Evolutionary conservation across 2,888 invertebrate species (phyloP), one percentile per base, ranked within the genome.

Genomic region (Diaperis boleti): DNA sequence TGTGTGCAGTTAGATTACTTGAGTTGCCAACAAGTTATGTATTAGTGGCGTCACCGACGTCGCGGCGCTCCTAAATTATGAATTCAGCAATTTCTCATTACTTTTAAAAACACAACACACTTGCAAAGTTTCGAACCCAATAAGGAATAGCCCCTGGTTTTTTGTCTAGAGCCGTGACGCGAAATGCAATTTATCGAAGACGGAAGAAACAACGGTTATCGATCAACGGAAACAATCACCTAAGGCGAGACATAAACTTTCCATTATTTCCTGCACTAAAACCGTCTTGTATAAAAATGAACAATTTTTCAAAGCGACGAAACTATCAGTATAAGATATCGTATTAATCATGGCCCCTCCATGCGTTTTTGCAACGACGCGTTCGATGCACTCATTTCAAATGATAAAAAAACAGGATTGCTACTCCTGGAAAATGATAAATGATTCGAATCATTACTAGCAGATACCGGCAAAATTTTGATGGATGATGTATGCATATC

Each of bases 361-460:
- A 15, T 1, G 42, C n/a, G 13, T 59, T 59, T 64, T 49, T 54
- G 50, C 62, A 41, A 20, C 33, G 41, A 52, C 22, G 55, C 63
- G 63, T 62, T 62, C 62, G 50, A 63, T 63, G 62, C 59, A 64
- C 59, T 59, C 64, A 59, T 64, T 64, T 39, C 55, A 42, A 20
- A 52, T 55, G 64, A 64, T 64, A 64, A 64, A 63, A n/a, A 62
- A 64, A 35, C 55, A 41, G 47, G 47, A 49, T 59, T 49, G 47
- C 50, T 62, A 50, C 56, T 52, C 45, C 50, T 35, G 41, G 54
- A 15, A 41, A 47, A 59, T 74, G 72, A 74, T 74, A 72, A 72
- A 74, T 74, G 70, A 65, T 66, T 65, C 65, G 67, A 70, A 73
- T 73, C 72, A 69, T 70, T 70, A 69, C 64, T 62, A 66, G 55